Percentiles rank a stretch among this genome's conserved stretches.
phyloP scores from a whole-genome alignment of 2,888 invertebrate genomes.

The Ichneumon xanthorius region DNA sequence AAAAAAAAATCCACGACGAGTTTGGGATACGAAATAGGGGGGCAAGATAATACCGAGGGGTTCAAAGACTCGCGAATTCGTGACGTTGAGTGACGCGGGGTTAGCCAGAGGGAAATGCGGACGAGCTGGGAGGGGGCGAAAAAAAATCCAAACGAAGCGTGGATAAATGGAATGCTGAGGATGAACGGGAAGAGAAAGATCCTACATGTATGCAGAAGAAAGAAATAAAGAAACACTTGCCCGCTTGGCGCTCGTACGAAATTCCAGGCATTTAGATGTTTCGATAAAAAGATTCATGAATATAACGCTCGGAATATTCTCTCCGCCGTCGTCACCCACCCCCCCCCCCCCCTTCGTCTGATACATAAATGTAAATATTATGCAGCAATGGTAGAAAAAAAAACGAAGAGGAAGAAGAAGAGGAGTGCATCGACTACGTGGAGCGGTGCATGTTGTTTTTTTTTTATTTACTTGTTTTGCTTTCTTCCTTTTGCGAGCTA shows the following conservation, averaged over 20 bases:
- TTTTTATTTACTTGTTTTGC: constrained; percentile 1
- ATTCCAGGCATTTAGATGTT: constrained; percentile 75
- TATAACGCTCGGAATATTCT: constrained; percentile 61
- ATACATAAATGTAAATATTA: constrained; percentile 64
- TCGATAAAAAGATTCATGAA: constrained; percentile 74
- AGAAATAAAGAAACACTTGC: constrained; percentile 53
- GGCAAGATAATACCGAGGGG: constrained; percentile 16
- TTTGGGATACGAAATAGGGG: neutral
- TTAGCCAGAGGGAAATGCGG: constrained; percentile 36
- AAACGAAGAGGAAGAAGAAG: constrained; percentile 42
- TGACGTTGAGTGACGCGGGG: constrained; percentile 47
- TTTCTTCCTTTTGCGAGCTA: constrained; percentile 8
- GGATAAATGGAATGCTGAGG: constrained; percentile 26
- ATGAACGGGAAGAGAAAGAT: constrained; percentile 30
- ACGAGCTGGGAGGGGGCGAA: constrained; percentile 4
- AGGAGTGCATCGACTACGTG: constrained; percentile 36
- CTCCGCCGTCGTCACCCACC: constrained; percentile 25
- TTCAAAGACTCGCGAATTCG: constrained; percentile 40
- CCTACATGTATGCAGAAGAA: constrained; percentile 1
- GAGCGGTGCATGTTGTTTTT: constrained; percentile 24
- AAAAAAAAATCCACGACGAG: neutral
- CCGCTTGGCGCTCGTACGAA: constrained; percentile 71
- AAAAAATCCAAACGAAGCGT: constrained; percentile 15
- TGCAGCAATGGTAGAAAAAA: constrained; percentile 47
- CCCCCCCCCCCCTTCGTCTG: constrained; percentile 20